These are phyloP conservation scores for Muscicapa comitata DNA, from an alignment of 2,797 vertebrate species.

Conservation along the genomic window DNA sequence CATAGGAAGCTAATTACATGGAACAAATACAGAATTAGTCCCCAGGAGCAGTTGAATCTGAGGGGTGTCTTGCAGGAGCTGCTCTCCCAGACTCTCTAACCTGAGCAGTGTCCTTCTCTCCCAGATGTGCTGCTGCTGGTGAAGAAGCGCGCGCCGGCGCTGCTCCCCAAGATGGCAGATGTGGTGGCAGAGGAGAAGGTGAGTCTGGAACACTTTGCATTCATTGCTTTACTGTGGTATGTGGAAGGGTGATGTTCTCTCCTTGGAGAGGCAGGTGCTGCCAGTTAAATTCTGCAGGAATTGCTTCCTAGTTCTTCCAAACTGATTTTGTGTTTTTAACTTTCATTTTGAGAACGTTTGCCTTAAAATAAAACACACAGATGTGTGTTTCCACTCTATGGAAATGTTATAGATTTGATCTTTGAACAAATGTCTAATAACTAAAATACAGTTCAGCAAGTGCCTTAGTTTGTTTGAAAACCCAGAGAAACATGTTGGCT, in stretches of 20 bases:
- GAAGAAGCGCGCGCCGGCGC: conserved; percentile 86
- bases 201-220: background rate
- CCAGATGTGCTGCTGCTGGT: conserved; percentile 90
- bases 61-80: background rate
- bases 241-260: background rate
- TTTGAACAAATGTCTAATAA: background rate
- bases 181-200: conserved; percentile 94
- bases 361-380: background rate
- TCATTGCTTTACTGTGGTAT: background rate
- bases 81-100: background rate
- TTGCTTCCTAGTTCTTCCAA: background rate
- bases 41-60: background rate
- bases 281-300: background rate
- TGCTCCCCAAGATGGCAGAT: conserved; percentile 88
- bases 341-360: background rate
- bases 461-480: background rate
- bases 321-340: background rate
- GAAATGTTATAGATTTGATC: background rate
- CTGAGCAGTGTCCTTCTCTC: background rate
- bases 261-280: background rate
- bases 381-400: background rate
- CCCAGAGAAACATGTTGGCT: background rate
- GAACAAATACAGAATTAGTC: background rate
- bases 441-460: background rate
- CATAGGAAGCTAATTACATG: background rate